A percentile compares a stretch with the other conserved stretches of the same genome.
Conservation (phyloP, 2,113 vertebrate species). For the Accipiter cooperii region DNA sequence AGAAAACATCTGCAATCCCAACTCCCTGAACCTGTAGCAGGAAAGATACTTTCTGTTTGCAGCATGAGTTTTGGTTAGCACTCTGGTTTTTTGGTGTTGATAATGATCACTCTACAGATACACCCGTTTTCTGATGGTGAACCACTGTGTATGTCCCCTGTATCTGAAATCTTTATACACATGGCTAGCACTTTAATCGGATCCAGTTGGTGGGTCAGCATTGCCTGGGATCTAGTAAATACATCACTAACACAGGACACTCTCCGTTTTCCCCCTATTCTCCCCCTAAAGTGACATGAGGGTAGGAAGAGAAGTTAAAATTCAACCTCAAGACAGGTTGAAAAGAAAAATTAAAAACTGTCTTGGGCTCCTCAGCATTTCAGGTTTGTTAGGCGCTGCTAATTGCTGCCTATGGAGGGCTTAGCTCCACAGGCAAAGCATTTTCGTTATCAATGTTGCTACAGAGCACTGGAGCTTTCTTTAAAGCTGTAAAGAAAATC, state of each 20-base stretch:
- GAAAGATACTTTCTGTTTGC: background rate
- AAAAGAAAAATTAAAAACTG: background rate
- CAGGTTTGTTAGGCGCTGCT: background rate
- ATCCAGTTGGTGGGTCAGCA: background rate
- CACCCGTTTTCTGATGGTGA: background rate
- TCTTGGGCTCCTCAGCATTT: background rate
- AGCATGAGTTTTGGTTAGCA: background rate
- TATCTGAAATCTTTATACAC: accelerated
- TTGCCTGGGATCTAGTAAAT: background rate
- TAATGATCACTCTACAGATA: background rate
- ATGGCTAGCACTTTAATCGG: accelerated
- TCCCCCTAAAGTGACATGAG: background rate
- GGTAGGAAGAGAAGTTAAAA: background rate
- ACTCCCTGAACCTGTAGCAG: background rate
- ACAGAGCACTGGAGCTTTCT: background rate
- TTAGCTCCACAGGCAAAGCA: background rate
- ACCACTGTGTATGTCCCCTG: accelerated
- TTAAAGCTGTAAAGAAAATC: background rate
- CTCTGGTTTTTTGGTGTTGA: background rate
- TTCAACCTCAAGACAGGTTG: background rate
- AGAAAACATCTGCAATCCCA: background rate
- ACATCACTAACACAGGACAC: background rate
- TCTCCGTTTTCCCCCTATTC: too few relatives aligned
- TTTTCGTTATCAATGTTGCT: slow-evolving; percentile 6
- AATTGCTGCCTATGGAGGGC: background rate